phyloP scores from a whole-genome alignment of 2,113 vertebrate genomes.

The Pterophyllum scalare region DNA sequence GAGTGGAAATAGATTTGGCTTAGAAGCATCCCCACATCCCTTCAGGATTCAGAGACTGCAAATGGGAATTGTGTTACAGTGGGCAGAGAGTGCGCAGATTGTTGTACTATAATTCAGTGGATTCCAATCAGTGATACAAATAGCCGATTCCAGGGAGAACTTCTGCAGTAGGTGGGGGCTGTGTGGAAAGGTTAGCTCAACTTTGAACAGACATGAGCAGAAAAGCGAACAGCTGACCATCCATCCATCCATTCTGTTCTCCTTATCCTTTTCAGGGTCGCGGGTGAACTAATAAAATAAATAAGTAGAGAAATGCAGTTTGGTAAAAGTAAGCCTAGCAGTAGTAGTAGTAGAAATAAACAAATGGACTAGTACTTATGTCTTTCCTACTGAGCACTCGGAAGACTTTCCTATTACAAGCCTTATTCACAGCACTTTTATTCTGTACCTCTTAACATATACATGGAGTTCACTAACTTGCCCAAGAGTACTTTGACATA shows the following conservation, averaged over 20 bases:
- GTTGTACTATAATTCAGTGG: not conserved
- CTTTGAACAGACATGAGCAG: not conserved
- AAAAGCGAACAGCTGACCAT: not conserved
- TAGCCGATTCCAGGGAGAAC: not conserved
- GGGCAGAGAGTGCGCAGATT: slow-evolving; percentile 6
- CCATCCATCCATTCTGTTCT: too few relatives aligned
- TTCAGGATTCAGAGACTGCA: slow-evolving; percentile 1
- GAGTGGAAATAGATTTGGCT: slow-evolving; percentile 53
- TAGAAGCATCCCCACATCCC: slow-evolving; percentile 21
- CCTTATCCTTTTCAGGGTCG: too few relatives aligned
- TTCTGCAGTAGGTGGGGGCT: not conserved
- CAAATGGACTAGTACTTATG: not conserved
- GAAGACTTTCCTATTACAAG: not conserved
- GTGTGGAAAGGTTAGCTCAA: not conserved
- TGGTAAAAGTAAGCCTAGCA: not conserved
- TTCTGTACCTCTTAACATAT: not conserved
- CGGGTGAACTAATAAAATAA: too few relatives aligned
- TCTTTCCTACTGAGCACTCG: not conserved
- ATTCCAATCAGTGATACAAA: not conserved
- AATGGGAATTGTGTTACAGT: slow-evolving; percentile 17
- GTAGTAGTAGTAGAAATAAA: not conserved
- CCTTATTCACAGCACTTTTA: not conserved
- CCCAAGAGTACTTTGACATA: not conserved
- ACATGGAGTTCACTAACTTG: not conserved
- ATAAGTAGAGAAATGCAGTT: not conserved